Evolutionary conservation across 2,113 vertebrate genomes (phyloP), one percentile per base, ranked within the genome.

Genomic region (Eonycteris spelaea): DNA sequence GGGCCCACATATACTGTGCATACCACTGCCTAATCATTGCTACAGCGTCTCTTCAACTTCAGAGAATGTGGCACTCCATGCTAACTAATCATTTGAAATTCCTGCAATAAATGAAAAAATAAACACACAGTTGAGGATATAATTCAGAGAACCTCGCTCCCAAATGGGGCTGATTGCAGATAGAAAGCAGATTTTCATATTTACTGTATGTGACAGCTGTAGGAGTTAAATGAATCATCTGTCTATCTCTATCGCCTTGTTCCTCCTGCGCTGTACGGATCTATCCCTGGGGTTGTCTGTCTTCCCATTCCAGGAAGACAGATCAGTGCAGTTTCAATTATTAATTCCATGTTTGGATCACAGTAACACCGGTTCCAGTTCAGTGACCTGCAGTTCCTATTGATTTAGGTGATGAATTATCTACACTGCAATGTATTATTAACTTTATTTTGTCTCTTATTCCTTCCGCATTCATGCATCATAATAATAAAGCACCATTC

Each of bases 391-490:
- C 89, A 86, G 94, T 97, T 98, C 95, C 97, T 96, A 97, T 82
- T 98, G 95, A 98, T 97, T 98, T 96, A 98, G 97, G 95, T 97
- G 96, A 97, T 93, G 95, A 88, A 97, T 97, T 98, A 98, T 96
- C 98, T 98, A 90, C 82, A 95, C 82, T 40, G 71, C 94, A 71
- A 96, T 97, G 91, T 96, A 97, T 98, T 98, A 98, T 98, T 98
- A 98, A 98, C 94, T 95, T 97, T 96, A 97, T 96, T 97, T 97
- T 80, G 95, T 97, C 97, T 97, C 95, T 96, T 93, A 95, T 94
- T 97, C 97, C 95, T 98, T 97, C 96, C 15, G 90, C 98, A 96
- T 96, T 93, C 98, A 98, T 90, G 11, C 77, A 97, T 95, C 97
- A 98, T 97, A 97, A 97, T 97, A 98, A 98, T 85, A 98, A 73